A percentile compares a stretch with the other conserved stretches of the same genome.
Evolutionary conservation across 64 coral and sea anemone species (phyloP).

Genomic region (Astreopora myriophthalma): DNA sequence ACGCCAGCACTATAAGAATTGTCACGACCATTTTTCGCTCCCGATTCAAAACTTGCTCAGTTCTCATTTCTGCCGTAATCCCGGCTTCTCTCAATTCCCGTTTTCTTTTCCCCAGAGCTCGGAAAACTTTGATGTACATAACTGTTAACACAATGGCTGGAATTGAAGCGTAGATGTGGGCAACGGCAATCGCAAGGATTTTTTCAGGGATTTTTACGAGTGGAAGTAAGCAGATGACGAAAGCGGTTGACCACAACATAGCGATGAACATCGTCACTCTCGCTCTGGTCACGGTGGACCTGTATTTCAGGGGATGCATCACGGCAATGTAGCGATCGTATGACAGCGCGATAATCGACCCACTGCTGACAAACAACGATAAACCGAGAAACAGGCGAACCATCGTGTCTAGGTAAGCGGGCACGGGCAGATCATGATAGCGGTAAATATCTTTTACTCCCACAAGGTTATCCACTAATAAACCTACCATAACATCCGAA

Average conservation of each 20-base stretch:
- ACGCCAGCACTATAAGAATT: conserved; percentile 15
- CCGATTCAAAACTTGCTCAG: neutral
- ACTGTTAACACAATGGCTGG: neutral
- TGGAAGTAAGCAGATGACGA: neutral
- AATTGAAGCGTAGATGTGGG: neutral
- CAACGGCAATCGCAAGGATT: neutral
- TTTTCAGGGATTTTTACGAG: neutral
- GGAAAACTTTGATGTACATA: conserved; percentile 26
- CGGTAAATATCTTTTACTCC: conserved; percentile 25
- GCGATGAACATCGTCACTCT: conserved; percentile 1
- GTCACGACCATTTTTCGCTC: conserved; percentile 30
- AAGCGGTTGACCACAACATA: neutral
- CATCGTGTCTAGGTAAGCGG: neutral
- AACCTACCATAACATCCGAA: conserved; percentile 8
- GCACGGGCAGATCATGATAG: neutral
- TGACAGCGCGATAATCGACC: conserved; percentile 11
- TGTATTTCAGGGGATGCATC: conserved; percentile 20
- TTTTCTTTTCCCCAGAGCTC: neutral
- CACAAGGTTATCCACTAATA: neutral
- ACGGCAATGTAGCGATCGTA: conserved; percentile 28
- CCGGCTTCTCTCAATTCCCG: conserved; percentile 18
- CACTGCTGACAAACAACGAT: conserved; percentile 27
- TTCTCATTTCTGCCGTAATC: neutral
- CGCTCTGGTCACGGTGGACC: neutral
- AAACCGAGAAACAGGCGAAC: conserved; percentile 10